phyloP scores from a whole-genome alignment of 2,113 vertebrate genomes.

The Lagopus muta region DNA sequence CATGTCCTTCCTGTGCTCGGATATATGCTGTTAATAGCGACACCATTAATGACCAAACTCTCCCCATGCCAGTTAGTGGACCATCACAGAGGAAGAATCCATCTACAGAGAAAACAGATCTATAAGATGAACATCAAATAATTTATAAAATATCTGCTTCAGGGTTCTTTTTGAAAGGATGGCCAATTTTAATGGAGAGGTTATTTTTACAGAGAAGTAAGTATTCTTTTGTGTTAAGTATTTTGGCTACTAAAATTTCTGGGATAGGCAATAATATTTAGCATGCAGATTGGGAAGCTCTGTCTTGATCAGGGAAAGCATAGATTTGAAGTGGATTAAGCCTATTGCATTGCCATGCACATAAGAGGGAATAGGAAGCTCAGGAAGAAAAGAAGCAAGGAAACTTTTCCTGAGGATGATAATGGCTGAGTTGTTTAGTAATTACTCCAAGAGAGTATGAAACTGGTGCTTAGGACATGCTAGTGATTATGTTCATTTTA shows the following conservation, averaged over 20 bases:
- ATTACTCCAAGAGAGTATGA: neutral
- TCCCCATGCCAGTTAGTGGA: neutral
- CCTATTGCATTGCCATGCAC: neutral
- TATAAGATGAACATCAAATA: neutral
- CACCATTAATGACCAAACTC: neutral
- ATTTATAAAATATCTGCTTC: neutral
- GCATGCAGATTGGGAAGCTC: neutral
- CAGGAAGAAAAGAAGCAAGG: neutral
- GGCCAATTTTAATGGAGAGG: neutral
- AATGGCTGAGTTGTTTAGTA: neutral
- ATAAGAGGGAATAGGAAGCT: neutral
- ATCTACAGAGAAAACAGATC: neutral
- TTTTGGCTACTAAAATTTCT: neutral
- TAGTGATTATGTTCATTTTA: neutral
- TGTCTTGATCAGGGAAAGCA: neutral
- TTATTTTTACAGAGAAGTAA: neutral
- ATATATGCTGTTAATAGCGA: rapidly evolving
- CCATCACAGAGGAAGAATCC: neutral
- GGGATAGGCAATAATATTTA: neutral
- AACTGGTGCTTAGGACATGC: neutral
- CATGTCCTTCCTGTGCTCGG: neutral
- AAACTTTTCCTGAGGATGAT: neutral
- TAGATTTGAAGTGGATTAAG: neutral
- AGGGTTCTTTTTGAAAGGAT: neutral
- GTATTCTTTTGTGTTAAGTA: neutral